Evolutionary conservation across 2,113 vertebrate genomes (phyloP).

Genomic region (Passer montanus): DNA sequence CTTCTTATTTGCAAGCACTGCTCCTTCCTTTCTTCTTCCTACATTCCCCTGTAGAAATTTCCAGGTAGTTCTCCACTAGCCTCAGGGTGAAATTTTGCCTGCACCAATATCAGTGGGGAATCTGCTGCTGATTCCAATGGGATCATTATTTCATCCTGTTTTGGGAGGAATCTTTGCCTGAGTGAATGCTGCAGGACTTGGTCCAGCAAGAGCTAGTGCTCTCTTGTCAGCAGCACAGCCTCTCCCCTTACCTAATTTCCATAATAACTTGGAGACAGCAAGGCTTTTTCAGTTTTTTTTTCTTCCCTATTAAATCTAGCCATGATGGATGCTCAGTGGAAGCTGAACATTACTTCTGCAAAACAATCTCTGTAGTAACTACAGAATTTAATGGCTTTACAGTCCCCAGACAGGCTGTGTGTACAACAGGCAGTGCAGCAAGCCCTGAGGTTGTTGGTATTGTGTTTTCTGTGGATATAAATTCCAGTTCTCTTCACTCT

Average conservation of each 20-base stretch:
- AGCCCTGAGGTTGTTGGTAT: neutral
- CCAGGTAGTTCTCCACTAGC: neutral
- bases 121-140: neutral
- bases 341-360: neutral
- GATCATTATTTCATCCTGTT: neutral
- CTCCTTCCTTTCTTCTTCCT: neutral
- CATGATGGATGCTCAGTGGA: neutral
- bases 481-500: neutral
- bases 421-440: constrained; percentile 15
- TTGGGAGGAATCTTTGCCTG: neutral
- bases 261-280: neutral
- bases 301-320: neutral
- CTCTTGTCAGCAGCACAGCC: neutral
- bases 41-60: neutral
- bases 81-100: neutral
- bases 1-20: neutral
- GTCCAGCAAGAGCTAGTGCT: neutral
- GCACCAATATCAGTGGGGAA: neutral
- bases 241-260: neutral
- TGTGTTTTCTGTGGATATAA: neutral
- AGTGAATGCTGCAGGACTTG: neutral
- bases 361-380: constrained; percentile 38
- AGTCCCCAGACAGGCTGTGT: neutral
- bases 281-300: neutral
- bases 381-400: neutral